These are phyloP conservation scores for Tetraodon nigroviridis DNA, from an alignment of 2,113 vertebrate species.

Conservation along the genomic window DNA sequence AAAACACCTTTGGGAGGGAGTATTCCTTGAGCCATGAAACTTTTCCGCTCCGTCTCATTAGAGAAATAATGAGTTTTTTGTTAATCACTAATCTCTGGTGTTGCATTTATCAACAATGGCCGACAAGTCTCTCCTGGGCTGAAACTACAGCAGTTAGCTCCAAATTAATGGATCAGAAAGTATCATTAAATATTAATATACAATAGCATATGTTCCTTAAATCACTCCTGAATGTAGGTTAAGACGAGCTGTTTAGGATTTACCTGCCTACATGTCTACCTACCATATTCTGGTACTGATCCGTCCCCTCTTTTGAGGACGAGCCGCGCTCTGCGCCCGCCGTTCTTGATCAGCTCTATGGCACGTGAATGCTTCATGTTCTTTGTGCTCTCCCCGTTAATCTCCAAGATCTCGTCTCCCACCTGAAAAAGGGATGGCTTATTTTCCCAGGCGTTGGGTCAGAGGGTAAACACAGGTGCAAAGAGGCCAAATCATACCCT, in stretches of 20 bases:
- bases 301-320: constrained; percentile 97
- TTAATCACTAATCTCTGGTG: constrained; percentile 7
- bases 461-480: neutral
- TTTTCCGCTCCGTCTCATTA: neutral
- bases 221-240: no score
- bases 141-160: neutral
- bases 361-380: constrained; percentile 99
- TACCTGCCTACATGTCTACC: constrained; percentile 70
- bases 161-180: neutral
- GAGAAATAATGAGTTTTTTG: constrained; percentile 2
- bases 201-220: no score
- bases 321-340: constrained; percentile 89
- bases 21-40: constrained; percentile 1
- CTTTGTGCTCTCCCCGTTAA: constrained; percentile 97
- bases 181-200: no score
- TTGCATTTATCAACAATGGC: neutral
- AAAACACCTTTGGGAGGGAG: constrained; percentile 3
- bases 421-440: constrained; percentile 71
- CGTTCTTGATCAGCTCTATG: constrained; percentile 98
- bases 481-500: constrained; percentile 76
- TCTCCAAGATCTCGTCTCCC: constrained; percentile 97
- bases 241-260: neutral
- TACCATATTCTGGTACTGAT: constrained; percentile 99
- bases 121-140: constrained; percentile 3
- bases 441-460: neutral